Evolutionary conservation across 2,113 vertebrate species (phyloP).

Genomic region (Romanogobio albipinnatus): DNA sequence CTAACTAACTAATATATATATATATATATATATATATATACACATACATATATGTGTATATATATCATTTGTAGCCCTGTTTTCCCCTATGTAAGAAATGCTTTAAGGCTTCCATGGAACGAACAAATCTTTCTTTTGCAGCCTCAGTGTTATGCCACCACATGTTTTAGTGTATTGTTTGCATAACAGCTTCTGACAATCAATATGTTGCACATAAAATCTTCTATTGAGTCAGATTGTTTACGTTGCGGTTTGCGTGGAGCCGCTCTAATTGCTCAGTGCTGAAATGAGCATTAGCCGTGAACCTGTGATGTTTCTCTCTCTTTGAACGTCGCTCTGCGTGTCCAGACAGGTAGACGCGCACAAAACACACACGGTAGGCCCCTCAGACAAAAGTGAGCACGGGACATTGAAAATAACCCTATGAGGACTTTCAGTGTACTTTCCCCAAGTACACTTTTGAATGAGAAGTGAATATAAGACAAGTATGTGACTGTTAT

Average conservation of each 20-base stretch:
- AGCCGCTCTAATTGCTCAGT: slow-evolving; percentile 48
- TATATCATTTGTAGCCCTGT: background rate
- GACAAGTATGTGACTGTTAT: slow-evolving; percentile 53
- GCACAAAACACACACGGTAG: slow-evolving; percentile 27
- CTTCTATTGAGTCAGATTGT: slow-evolving; percentile 39
- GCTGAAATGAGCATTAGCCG: slow-evolving; percentile 46
- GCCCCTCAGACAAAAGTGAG: slow-evolving; percentile 46
- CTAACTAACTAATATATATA: too few species aligned
- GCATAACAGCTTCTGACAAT: slow-evolving; percentile 29
- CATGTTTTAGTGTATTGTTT: slow-evolving; percentile 21
- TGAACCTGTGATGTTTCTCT: slow-evolving; percentile 50
- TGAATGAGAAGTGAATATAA: slow-evolving; percentile 50
- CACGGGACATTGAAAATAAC: slow-evolving; percentile 51
- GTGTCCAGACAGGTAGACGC: slow-evolving; percentile 55
- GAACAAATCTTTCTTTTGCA: background rate
- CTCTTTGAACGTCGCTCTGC: slow-evolving; percentile 48
- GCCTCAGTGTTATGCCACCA: background rate
- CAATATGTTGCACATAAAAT: slow-evolving; percentile 29
- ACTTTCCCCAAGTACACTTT: slow-evolving; percentile 49
- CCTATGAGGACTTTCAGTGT: slow-evolving; percentile 24
- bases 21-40: too few species aligned
- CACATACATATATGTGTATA: too few species aligned
- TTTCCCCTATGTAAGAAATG: background rate
- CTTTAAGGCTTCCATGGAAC: background rate
- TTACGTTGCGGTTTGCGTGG: slow-evolving; percentile 55